phyloP scores from a whole-genome alignment of 2,888 invertebrate species.

The Polia nebulosa region DNA sequence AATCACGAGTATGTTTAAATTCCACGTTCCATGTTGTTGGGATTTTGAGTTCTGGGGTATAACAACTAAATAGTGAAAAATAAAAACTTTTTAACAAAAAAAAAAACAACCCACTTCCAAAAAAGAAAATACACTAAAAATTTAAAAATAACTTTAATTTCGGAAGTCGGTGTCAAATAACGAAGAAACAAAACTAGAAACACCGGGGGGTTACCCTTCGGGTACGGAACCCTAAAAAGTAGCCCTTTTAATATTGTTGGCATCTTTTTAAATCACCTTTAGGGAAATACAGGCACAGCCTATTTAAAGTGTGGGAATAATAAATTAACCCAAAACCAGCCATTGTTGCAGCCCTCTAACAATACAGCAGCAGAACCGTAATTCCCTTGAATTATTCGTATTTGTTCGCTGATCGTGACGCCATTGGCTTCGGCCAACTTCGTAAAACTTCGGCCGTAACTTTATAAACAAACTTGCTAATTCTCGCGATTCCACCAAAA shows the following conservation, averaged over 20 bases:
- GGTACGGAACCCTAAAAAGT: too few species aligned
- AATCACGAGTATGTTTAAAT: too few species aligned
- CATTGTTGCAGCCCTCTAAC: slow-evolving; percentile 21
- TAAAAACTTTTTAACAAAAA: too few species aligned
- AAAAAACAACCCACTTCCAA: too few species aligned
- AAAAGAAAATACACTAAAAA: too few species aligned
- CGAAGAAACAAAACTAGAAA: too few species aligned
- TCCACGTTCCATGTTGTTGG: too few species aligned
- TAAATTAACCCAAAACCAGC: slow-evolving; percentile 23
- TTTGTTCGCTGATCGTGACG: slow-evolving; percentile 54
- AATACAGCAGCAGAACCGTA: slow-evolving; percentile 28
- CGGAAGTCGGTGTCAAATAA: too few species aligned
- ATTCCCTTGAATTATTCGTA: slow-evolving; percentile 62
- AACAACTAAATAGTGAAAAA: too few species aligned
- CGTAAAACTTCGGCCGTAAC: slow-evolving; percentile 42
- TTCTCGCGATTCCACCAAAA: slow-evolving; percentile 47
- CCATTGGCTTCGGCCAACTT: slow-evolving; percentile 30
- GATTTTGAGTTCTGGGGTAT: too few species aligned
- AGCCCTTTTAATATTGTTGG: background rate
- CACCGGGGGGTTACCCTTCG: too few species aligned
- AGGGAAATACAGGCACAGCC: background rate
- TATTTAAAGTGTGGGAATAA: slow-evolving; percentile 7
- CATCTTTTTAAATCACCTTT: background rate
- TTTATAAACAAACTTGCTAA: slow-evolving; percentile 60
- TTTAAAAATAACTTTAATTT: too few species aligned